Base-by-base conservation (phyloP, 2,888 invertebrate genomes). In the Agrochola circellaris region DNA sequence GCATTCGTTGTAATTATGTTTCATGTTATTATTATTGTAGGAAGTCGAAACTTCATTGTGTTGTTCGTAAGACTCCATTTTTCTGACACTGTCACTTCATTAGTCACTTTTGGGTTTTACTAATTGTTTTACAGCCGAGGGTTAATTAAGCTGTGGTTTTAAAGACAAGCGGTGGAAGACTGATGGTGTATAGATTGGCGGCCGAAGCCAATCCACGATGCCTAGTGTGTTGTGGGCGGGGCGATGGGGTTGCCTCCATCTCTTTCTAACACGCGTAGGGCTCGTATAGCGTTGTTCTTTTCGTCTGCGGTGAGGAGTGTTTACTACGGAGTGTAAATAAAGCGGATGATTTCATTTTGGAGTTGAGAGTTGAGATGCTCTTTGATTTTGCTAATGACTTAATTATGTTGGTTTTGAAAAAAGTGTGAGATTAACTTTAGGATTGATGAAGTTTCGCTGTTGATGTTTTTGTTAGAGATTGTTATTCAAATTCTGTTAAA, bases 261-360 rank as follows among this genome's bases (percentile, higher is more conserved):
- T 83, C 90, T 75, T 61, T 95, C 89, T 81, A 3, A 58, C 91
- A 20, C 26, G 13, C 38, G 0, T 1, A 65, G 68, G 42, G 9
- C 26, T 66, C 61, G 76, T 80, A 71, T 93, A 74, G 58, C 3
- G 65, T 77, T 74, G 80, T 94, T 92, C 85, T 87, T 88, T 51
- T 94, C 89, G 26, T 38, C 34, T 88, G 67, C 67, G 61, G 72
- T 85, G 79, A 87, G 89, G 90, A 89, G 88, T 94, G 94, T 94
- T 94, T 94, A 94, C 94, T 91, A 92, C 85, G 89, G 77, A 90
- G 90, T 91, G 94, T 95, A 95, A 95, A 95, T 95, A 95, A 93
- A 93, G 87, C 91, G 92, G 91, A 93, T 96, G 95, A 96, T 94
- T 95, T 95, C 95, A 96, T 95, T 92, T 88, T 87, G 89, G 91